Evolutionary conservation across 2,888 invertebrate genomes (phyloP), one percentile per base, ranked within the genome.

Genomic region (Pyralis farinalis): DNA sequence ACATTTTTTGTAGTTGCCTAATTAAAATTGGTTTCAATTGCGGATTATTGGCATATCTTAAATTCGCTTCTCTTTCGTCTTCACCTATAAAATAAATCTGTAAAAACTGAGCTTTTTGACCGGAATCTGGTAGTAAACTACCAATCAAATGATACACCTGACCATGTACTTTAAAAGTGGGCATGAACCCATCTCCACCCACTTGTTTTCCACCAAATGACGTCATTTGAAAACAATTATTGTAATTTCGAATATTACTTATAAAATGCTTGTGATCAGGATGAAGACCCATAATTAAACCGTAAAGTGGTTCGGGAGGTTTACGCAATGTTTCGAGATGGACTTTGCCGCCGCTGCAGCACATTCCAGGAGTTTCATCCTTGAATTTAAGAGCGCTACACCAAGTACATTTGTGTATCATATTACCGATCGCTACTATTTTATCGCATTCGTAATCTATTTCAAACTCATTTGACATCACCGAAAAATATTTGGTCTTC

Each of bases 331-430:
- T 4, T 21, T 21, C 21, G 21, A 21, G 21, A 4, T 40, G 40
- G 28, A 52, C 46, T 48, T 53, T 49, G 10, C 50, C 50, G 42
- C 42, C 40, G 46, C 40, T 42, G 45, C 51, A 49, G 42, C 51
- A 53, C 37, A 49, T 39, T 31, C 51, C 53, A 42, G 40, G 41
- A 47, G 49, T n/a, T 50, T 51, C 53, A 45, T 41, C 36, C 27
- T 34, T 22, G 50, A 48, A 57, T 44, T 54, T 51, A 32, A 40
- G 35, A 34, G 47, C 44, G 11, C 12, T 32, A 32, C 12, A 32
- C 31, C 31, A 32, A 4, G 3, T 21, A 7, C 21, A 21, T 21
- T 21, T 7, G 21, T 12, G 4, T 8, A 2, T 32, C 31, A 32
- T 32, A 1, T 3, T 4, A 12, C 31, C 31, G 1, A 32, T 12